Percentiles rank a stretch among this genome's conserved stretches.
Evolutionary conservation across 2,888 invertebrate genomes (phyloP).

Genomic region (Tholera decimalis): DNA sequence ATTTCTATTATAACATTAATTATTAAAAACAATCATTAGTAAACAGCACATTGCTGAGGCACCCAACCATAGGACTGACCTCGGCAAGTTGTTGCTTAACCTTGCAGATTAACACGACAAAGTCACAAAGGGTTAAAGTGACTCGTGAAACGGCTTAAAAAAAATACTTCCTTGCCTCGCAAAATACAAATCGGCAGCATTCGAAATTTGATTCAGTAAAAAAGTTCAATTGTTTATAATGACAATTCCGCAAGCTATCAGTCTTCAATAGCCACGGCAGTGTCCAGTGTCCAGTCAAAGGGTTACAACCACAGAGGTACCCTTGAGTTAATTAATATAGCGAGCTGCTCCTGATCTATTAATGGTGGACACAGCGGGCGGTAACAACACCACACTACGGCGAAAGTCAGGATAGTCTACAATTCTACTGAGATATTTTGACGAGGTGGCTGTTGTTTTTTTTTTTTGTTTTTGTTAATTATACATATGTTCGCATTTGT

Average conservation of each 20-base stretch:
- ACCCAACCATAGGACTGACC: too few species aligned
- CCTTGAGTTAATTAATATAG: constrained; percentile 79
- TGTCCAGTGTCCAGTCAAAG: constrained; percentile 23
- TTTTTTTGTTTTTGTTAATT: too few species aligned
- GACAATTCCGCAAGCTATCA: constrained; percentile 8
- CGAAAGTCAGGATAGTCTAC: constrained; percentile 18
- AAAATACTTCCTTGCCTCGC: too few species aligned
- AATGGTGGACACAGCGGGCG: constrained; percentile 77
- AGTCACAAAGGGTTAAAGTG: too few species aligned
- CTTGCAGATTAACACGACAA: too few species aligned
- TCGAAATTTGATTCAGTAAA: constrained; percentile 21
- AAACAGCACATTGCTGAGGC: too few species aligned
- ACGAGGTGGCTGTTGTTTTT: not conserved
- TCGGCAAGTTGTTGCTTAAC: too few species aligned
- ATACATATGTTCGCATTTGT: too few species aligned
- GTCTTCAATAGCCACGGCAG: constrained; percentile 49
- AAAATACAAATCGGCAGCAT: constrained; percentile 18
- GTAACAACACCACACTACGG: constrained; percentile 40
- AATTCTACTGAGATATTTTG: not conserved
- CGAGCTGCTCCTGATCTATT: constrained; percentile 73
- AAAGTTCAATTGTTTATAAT: constrained; percentile 24
- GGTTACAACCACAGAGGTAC: constrained; percentile 51
- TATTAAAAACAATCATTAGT: too few species aligned
- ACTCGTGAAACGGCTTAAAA: too few species aligned
- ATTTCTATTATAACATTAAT: too few species aligned